Conservation (phyloP, 2,888 invertebrate species). For the Perizoma flavofasciatum region DNA sequence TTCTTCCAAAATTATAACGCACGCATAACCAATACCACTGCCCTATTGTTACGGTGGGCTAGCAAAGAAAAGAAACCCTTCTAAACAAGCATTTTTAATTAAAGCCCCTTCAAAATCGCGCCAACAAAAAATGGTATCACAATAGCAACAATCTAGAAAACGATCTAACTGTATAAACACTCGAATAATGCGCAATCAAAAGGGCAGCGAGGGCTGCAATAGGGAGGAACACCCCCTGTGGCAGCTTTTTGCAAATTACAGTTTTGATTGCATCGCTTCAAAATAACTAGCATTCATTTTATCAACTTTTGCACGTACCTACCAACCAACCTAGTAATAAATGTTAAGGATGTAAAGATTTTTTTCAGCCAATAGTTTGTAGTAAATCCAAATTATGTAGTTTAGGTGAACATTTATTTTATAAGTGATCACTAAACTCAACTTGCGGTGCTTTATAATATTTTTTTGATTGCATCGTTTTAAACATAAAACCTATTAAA, state of each 20-base stretch:
- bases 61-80: slow-evolving; percentile 55
- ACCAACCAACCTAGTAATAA: too few species aligned
- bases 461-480: too few species aligned
- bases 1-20: slow-evolving; percentile 11
- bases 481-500: not conserved
- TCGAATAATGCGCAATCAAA: slow-evolving; percentile 82
- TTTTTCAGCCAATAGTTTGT: too few species aligned
- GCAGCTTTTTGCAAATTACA: slow-evolving; percentile 56
- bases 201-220: slow-evolving; percentile 75
- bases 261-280: slow-evolving; percentile 66
- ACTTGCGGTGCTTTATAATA: too few species aligned
- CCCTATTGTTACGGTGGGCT: slow-evolving; percentile 22
- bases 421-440: too few species aligned
- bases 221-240: slow-evolving; percentile 43
- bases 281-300: slow-evolving; percentile 32
- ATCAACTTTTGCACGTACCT: not conserved
- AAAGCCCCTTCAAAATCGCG: slow-evolving; percentile 72
- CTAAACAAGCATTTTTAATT: slow-evolving; percentile 78
- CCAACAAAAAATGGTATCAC: slow-evolving; percentile 75
- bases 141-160: slow-evolving; percentile 82
- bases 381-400: too few species aligned
- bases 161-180: slow-evolving; percentile 83
- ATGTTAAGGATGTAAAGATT: too few species aligned
- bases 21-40: slow-evolving; percentile 8
- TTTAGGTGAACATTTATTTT: too few species aligned